A percentile compares a stretch with the other conserved stretches of the same genome.
Evolutionary conservation across 1,140 invertebrate species (phyloP).

Genomic region (Ridgeia piscesae): DNA sequence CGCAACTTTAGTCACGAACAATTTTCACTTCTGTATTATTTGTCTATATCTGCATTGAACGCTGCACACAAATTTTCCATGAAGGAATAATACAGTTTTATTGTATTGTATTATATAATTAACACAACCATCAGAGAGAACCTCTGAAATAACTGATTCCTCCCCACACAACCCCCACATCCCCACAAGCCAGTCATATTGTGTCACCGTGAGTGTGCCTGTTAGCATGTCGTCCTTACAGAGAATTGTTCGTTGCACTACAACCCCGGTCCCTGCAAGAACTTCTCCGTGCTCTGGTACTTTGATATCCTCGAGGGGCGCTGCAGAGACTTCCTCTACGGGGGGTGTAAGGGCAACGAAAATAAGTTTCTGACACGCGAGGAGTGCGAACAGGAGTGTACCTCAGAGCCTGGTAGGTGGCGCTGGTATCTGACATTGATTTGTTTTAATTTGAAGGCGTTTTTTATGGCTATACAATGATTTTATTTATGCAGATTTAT

Average conservation of each 20-base stretch:
- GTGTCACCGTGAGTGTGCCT: not conserved
- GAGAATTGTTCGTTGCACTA: constrained; percentile 73
- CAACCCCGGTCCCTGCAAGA: constrained; percentile 78
- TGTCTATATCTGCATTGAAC: no score
- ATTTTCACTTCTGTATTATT: no score
- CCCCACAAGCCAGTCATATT: not conserved
- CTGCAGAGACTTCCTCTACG: constrained; percentile 92
- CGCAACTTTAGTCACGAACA: no score
- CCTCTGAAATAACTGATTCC: no score
- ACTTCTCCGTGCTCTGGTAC: constrained; percentile 77
- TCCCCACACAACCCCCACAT: no score
- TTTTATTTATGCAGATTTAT: no score
- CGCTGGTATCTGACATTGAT: not conserved
- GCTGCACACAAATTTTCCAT: no score
- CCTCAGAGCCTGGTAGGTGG: not conserved
- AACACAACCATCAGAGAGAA: no score
- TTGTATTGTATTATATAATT: no score
- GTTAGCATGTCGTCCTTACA: constrained; percentile 27
- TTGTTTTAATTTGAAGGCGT: not conserved
- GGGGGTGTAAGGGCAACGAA: constrained; percentile 80
- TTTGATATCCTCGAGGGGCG: constrained; percentile 75
- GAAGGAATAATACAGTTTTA: no score
- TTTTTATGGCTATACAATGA: no score
- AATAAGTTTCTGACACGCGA: constrained; percentile 77
- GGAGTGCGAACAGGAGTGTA: constrained; percentile 70